phyloP scores from a whole-genome alignment of 2,888 invertebrate genomes.

The Aphodius granarius region DNA sequence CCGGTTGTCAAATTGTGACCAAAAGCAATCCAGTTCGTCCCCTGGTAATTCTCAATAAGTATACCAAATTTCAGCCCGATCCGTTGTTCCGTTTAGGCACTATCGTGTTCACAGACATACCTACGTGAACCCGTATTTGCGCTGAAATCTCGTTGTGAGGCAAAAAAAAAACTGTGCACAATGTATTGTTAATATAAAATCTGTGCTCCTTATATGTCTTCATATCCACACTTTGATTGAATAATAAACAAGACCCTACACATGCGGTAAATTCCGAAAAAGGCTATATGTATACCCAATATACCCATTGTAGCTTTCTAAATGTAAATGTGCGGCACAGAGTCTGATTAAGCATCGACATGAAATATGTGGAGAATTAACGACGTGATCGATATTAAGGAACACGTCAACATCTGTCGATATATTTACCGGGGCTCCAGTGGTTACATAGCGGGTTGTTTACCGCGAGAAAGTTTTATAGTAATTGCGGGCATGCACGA shows the following conservation, averaged over 20 bases:
- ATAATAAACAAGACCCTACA: neutral
- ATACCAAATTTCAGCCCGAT: too few species aligned
- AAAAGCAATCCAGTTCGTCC: too few species aligned
- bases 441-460: neutral
- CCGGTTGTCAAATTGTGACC: too few species aligned
- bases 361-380: neutral
- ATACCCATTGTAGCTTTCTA: neutral
- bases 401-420: neutral
- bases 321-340: neutral
- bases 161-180: neutral
- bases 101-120: too few species aligned
- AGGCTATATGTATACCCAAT: too few species aligned
- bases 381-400: neutral
- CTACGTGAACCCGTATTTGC: too few species aligned
- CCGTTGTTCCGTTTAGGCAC: too few species aligned
- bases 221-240: neutral
- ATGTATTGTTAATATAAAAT: neutral
- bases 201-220: neutral
- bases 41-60: too few species aligned
- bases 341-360: neutral
- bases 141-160: too few species aligned
- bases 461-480: constrained; percentile 4
- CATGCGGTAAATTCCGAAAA: neutral
- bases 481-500: constrained; percentile 12
- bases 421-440: neutral